Evolutionary conservation across 2,113 vertebrate species (phyloP).

Genomic region (Sphyrna mokarran): DNA sequence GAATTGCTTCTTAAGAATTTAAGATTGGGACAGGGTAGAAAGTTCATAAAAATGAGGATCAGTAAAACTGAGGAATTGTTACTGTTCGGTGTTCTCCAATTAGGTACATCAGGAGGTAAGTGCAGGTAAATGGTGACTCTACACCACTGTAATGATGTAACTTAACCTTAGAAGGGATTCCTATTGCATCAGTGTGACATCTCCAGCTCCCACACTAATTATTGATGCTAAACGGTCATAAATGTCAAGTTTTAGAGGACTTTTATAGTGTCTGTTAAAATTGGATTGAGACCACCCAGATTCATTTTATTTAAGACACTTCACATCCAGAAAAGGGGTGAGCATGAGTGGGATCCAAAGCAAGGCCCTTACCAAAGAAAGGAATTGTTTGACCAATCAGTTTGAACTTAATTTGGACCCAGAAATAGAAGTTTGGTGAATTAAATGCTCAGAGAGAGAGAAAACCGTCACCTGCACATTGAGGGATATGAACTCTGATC

Average conservation of each 20-base stretch:
- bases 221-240: not conserved
- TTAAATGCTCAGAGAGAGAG: not conserved
- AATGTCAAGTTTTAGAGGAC: not conserved
- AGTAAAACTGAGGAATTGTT: not conserved
- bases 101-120: not conserved
- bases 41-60: not conserved
- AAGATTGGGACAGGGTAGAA: not conserved
- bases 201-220: not conserved
- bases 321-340: not conserved
- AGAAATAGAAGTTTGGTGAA: not conserved
- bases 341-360: not conserved
- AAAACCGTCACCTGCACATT: not conserved
- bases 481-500: not conserved
- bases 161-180: not conserved
- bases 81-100: not conserved
- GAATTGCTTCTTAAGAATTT: not conserved
- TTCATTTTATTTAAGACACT: not conserved
- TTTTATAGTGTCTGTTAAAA: not conserved
- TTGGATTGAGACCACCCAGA: not conserved
- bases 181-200: not conserved
- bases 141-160: not conserved
- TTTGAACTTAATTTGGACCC: not conserved
- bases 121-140: not conserved
- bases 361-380: not conserved
- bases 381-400: not conserved